phyloP scores from a whole-genome alignment of 2,797 vertebrate species.

The Tauraco hartlaubi region DNA sequence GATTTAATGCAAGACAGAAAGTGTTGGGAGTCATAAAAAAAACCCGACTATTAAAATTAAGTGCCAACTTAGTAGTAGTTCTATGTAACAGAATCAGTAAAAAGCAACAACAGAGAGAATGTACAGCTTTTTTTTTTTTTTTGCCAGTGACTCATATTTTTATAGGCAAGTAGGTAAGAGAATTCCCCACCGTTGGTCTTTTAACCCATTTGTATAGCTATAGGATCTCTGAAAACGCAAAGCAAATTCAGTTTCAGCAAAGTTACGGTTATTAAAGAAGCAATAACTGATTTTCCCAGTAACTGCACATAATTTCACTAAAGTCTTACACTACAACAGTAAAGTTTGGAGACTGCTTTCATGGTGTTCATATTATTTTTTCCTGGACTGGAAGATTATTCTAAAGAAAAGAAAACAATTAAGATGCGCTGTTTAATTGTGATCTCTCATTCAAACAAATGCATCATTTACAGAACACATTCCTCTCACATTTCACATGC shows the following conservation, averaged over 20 bases:
- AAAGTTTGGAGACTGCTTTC: neutral
- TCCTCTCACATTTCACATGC: neutral
- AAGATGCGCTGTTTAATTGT: neutral
- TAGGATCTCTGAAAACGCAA: neutral
- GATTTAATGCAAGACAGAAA: neutral
- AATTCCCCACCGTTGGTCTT: neutral
- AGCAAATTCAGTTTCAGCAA: neutral
- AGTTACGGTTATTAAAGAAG: neutral
- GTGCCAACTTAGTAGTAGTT: neutral
- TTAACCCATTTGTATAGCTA: neutral
- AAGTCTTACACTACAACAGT: neutral
- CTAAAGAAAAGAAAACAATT: slow-evolving; percentile 10
- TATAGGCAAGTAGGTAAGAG: neutral
- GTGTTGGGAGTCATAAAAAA: neutral
- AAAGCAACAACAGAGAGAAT: neutral
- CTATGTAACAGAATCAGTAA: neutral
- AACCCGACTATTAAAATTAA: neutral
- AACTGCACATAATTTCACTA: neutral
- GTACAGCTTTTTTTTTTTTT: neutral
- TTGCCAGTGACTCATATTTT: neutral
- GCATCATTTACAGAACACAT: neutral
- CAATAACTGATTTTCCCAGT: neutral
- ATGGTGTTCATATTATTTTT: neutral
- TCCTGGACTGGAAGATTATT: neutral
- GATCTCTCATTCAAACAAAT: slow-evolving; percentile 8